A percentile compares a stretch with the other conserved stretches of the same genome.
Evolutionary conservation across 2,797 vertebrate species (phyloP).

Genomic region (Phylloscopus collybita): DNA sequence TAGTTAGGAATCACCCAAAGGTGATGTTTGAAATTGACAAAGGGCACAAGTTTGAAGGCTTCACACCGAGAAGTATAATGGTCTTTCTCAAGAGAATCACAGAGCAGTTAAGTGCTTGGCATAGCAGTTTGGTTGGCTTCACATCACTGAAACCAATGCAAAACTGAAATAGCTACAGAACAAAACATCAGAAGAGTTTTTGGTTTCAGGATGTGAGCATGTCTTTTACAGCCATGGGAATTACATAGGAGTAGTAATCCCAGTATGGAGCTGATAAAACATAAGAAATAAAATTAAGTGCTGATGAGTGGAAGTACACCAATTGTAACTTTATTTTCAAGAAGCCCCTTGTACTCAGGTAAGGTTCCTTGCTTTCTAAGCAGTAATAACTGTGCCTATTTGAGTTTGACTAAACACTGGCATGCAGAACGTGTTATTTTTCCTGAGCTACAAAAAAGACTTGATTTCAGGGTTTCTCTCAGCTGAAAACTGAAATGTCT

Average conservation of each 20-base stretch:
- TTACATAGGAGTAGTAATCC: not conserved
- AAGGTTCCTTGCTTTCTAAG: not conserved
- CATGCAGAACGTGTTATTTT: not conserved
- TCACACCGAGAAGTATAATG: not conserved
- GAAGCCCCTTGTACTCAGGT: not conserved
- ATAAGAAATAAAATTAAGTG: not conserved
- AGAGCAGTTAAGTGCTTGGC: not conserved
- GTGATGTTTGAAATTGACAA: not conserved
- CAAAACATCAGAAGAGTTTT: not conserved
- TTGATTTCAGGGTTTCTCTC: not conserved
- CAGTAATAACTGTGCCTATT: not conserved
- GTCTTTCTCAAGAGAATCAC: not conserved
- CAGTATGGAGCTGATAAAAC: not conserved
- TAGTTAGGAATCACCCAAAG: not conserved
- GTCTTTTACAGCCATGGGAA: not conserved
- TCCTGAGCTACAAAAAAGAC: not conserved
- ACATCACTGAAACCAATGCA: not conserved
- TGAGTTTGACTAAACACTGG: not conserved
- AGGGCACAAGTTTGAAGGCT: not conserved
- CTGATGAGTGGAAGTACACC: not conserved
- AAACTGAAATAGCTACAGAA: not conserved
- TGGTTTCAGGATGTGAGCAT: not conserved
- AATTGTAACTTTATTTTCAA: not conserved
- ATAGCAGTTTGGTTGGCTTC: not conserved
- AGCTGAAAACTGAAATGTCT: not conserved